Conservation (phyloP, 2,797 vertebrate genomes). For the Molossus molossus region DNA sequence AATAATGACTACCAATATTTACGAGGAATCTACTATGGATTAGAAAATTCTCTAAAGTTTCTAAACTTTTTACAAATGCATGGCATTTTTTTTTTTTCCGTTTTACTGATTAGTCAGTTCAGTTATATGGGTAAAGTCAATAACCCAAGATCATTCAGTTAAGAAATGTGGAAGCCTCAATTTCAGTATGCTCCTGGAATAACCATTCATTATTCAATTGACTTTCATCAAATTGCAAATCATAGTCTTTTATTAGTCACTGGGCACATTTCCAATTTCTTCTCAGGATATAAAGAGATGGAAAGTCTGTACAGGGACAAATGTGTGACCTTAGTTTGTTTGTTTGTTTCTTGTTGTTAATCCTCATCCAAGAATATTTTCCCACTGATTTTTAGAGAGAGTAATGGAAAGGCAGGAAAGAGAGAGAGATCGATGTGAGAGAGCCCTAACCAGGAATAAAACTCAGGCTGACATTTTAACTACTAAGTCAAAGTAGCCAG, state of each 20-base stretch:
- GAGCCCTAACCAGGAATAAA: too few species aligned
- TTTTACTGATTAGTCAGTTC: not conserved
- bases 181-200: not conserved
- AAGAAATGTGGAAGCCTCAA: not conserved
- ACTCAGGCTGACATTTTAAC: too few species aligned
- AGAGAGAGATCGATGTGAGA: too few species aligned
- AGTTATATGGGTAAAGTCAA: not conserved
- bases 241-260: not conserved
- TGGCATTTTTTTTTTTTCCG: not conserved
- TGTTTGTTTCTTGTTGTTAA: too few species aligned
- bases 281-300: not conserved
- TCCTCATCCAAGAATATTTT: too few species aligned
- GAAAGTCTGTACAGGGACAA: not conserved
- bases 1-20: not conserved
- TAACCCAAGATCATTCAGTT: not conserved
- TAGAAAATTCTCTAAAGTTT: not conserved
- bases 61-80: not conserved
- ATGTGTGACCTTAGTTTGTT: not conserved
- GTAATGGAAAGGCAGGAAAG: too few species aligned
- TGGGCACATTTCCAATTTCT: not conserved
- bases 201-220: not conserved
- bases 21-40: not conserved
- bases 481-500: too few species aligned
- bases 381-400: too few species aligned
- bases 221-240: not conserved